Percentiles rank a stretch among this genome's conserved stretches.
These are phyloP conservation scores for Rhamnusium bicolor DNA, from an alignment of 2,888 invertebrate genomes.

Conservation along the genomic window DNA sequence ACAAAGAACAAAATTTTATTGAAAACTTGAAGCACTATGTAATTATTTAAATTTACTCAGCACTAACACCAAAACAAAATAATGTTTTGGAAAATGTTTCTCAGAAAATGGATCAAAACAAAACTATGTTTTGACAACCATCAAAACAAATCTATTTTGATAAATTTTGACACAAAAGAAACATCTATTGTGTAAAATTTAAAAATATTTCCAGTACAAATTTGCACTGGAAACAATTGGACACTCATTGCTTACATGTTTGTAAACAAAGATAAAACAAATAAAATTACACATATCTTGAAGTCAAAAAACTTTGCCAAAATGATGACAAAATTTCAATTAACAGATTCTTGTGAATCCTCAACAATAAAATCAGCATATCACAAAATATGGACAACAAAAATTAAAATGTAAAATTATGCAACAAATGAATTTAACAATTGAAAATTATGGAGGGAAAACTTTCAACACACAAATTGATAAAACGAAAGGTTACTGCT, in stretches of 20 bases:
- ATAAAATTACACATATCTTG: constrained; percentile 2
- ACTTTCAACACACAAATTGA: neutral
- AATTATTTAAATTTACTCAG: too few species aligned
- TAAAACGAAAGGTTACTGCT: neutral
- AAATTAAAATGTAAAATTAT: constrained; percentile 13
- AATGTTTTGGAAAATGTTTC: constrained; percentile 20
- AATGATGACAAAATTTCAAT: constrained; percentile 37
- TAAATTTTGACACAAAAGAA: neutral
- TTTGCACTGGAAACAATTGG: constrained; percentile 30
- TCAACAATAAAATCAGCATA: constrained; percentile 3
- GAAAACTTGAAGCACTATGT: neutral
- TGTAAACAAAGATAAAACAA: neutral
- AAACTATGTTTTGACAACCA: constrained; percentile 23
- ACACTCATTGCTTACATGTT: constrained; percentile 2
- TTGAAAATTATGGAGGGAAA: neutral
- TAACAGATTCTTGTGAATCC: constrained; percentile 12
- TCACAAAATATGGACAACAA: constrained; percentile 17
- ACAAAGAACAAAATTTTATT: neutral
- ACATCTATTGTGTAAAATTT: constrained; percentile 7
- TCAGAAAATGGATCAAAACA: constrained; percentile 21
- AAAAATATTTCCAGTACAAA: constrained; percentile 33
- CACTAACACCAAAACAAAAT: constrained; percentile 26
- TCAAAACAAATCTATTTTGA: constrained; percentile 28
- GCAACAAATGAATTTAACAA: neutral
- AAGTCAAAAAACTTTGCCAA: constrained; percentile 33